Conservation (phyloP, 2,888 invertebrate species). For the Glaucopsyche alexis region DNA sequence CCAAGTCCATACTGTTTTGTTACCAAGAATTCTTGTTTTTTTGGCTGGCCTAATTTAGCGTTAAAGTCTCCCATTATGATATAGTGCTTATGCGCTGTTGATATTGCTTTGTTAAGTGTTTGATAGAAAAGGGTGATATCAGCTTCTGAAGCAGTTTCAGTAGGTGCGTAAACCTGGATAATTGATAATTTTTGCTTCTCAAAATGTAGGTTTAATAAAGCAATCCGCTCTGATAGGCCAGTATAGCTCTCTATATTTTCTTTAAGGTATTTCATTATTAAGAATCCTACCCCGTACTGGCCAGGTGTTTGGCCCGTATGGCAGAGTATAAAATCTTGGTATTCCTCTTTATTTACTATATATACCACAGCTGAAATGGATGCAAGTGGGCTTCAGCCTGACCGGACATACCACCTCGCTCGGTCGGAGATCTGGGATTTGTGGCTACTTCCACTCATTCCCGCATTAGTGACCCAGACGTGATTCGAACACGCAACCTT, state of each 20-base stretch:
- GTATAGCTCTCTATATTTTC: slow-evolving; percentile 39
- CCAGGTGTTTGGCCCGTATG: slow-evolving; percentile 33
- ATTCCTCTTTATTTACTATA: too few species aligned
- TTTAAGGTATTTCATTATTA: slow-evolving; percentile 41
- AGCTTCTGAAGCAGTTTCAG: too few species aligned
- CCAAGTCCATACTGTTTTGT: not conserved
- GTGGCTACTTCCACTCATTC: too few species aligned
- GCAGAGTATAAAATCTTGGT: slow-evolving; percentile 39
- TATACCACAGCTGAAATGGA: too few species aligned
- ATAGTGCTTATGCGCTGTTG: not conserved
- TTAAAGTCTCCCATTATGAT: not conserved
- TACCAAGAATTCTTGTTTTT: not conserved
- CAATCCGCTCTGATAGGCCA: slow-evolving; percentile 37
- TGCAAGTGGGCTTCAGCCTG: too few species aligned
- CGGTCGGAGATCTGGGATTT: too few species aligned
- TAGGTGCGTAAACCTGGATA: too few species aligned
- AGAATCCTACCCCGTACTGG: slow-evolving; percentile 40
- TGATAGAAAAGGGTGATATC: too few species aligned
- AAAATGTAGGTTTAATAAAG: not conserved
- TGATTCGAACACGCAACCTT: too few species aligned
- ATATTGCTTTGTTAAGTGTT: too few species aligned
- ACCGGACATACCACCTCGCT: too few species aligned
- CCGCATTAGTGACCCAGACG: too few species aligned
- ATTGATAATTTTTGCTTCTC: not conserved
- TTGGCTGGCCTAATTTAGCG: not conserved